Conservation (phyloP, 2,888 invertebrate genomes). For the Leucoptera coffeella region DNA sequence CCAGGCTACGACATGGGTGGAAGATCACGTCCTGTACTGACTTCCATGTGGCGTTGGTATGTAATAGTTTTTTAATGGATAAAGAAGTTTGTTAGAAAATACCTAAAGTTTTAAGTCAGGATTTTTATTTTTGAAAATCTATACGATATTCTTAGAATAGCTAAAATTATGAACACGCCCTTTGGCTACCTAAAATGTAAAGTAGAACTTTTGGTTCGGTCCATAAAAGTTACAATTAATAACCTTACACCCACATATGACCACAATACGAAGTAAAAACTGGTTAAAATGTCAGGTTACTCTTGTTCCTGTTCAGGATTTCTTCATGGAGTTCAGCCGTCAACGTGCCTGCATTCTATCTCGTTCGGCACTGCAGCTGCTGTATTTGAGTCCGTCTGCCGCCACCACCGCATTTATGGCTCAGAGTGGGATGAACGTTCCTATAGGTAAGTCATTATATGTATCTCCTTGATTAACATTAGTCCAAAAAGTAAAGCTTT, state of each 20-base stretch:
- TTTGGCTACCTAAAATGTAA: too few relatives aligned
- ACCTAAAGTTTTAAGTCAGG: too few relatives aligned
- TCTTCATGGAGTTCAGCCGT: slow-evolving; percentile 89
- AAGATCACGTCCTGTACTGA: slow-evolving; percentile 72
- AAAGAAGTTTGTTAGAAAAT: too few relatives aligned
- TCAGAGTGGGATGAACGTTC: slow-evolving; percentile 12
- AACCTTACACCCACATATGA: too few relatives aligned
- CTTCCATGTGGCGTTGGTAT: slow-evolving; percentile 77
- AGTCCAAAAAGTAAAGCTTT: neutral
- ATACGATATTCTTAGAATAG: too few relatives aligned
- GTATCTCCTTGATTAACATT: neutral
- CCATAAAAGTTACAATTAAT: too few relatives aligned
- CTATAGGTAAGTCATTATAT: slow-evolving; percentile 17
- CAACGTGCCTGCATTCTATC: slow-evolving; percentile 87
- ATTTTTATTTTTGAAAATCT: too few relatives aligned
- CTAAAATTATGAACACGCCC: too few relatives aligned
- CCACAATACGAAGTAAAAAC: too few relatives aligned
- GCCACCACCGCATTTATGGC: slow-evolving; percentile 19
- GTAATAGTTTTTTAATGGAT: too few relatives aligned
- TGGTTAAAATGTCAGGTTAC: too few relatives aligned
- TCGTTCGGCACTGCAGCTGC: slow-evolving; percentile 79
- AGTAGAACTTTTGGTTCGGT: too few relatives aligned
- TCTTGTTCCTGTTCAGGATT: slow-evolving; percentile 62
- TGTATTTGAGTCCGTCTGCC: slow-evolving; percentile 58
- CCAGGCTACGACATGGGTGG: slow-evolving; percentile 72